Conservation (phyloP, 2,888 invertebrate species). For the Coremacera marginata region DNA sequence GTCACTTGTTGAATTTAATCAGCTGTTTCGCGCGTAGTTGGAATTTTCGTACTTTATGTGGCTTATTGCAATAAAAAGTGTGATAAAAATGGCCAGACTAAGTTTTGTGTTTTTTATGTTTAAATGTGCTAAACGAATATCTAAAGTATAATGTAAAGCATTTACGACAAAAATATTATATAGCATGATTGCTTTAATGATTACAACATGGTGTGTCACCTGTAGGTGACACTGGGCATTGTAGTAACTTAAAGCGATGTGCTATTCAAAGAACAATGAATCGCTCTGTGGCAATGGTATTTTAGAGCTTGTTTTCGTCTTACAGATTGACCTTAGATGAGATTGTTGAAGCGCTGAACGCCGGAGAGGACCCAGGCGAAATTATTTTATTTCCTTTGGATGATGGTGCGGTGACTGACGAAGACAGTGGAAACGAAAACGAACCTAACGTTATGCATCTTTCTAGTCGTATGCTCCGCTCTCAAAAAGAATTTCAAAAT, state of each 20-base stretch:
- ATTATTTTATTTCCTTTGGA: constrained; percentile 46
- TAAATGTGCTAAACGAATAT: background rate
- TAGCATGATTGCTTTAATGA: background rate
- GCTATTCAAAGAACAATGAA: background rate
- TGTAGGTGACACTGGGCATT: constrained; percentile 31
- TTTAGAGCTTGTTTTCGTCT: constrained; percentile 33
- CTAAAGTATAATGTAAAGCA: background rate
- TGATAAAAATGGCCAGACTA: background rate
- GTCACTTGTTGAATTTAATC: background rate
- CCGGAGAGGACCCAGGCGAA: constrained; percentile 39
- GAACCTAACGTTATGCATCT: constrained; percentile 39
- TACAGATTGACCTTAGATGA: constrained; percentile 41
- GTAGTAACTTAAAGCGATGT: constrained; percentile 1
- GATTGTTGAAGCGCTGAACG: constrained; percentile 38
- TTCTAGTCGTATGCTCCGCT: constrained; percentile 43
- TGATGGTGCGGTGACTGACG: constrained; percentile 45
- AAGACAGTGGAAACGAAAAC: constrained; percentile 46
- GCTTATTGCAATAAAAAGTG: background rate
- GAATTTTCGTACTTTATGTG: background rate
- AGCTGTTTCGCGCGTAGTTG: background rate
- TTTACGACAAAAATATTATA: background rate
- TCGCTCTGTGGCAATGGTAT: constrained; percentile 23
- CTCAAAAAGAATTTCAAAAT: constrained; percentile 36
- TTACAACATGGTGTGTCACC: constrained; percentile 19
- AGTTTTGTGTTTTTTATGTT: background rate